A percentile compares a stretch with the other conserved stretches of the same genome.
These are phyloP conservation scores for Gymnogyps californianus DNA, from an alignment of 2,113 vertebrate genomes.

Conservation along the genomic window DNA sequence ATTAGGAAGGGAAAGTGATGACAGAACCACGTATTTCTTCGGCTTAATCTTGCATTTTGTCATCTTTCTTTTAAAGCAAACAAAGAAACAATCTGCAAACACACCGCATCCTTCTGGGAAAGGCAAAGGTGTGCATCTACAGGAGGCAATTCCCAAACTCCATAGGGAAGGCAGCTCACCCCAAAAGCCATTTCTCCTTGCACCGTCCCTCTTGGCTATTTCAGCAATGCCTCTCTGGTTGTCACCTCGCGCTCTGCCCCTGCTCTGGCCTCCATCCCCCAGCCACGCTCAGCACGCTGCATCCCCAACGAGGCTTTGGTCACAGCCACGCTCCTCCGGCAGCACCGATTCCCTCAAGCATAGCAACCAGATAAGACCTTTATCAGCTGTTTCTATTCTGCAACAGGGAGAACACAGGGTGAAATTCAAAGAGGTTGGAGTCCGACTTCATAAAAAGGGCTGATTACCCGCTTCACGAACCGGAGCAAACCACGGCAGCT, in stretches of 20 bases:
- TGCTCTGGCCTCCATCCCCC: not conserved
- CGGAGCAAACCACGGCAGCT: not conserved
- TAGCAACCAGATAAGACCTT: slow-evolving; percentile 13
- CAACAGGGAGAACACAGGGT: not conserved
- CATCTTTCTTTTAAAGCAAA: not conserved
- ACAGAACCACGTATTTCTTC: not conserved
- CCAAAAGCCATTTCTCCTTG: not conserved
- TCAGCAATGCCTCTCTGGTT: not conserved
- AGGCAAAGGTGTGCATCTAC: not conserved
- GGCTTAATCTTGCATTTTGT: not conserved
- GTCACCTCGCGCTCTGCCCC: not conserved
- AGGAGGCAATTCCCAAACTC: not conserved
- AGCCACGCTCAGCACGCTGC: not conserved
- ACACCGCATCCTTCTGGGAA: not conserved
- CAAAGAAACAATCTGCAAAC: not conserved
- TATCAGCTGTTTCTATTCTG: not conserved
- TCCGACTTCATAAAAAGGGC: slow-evolving; percentile 37
- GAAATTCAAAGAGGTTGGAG: slow-evolving; percentile 35
- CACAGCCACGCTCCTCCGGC: not conserved
- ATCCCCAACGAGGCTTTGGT: not conserved
- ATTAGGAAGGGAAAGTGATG: not conserved
- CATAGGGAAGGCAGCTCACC: accelerated
- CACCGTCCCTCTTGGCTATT: not conserved
- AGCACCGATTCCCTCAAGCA: not conserved
- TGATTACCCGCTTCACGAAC: slow-evolving; percentile 22